Evolutionary conservation across 2,888 invertebrate species (phyloP), one percentile per base, ranked within the genome.

Genomic region (Drosophila flavopinicola): DNA sequence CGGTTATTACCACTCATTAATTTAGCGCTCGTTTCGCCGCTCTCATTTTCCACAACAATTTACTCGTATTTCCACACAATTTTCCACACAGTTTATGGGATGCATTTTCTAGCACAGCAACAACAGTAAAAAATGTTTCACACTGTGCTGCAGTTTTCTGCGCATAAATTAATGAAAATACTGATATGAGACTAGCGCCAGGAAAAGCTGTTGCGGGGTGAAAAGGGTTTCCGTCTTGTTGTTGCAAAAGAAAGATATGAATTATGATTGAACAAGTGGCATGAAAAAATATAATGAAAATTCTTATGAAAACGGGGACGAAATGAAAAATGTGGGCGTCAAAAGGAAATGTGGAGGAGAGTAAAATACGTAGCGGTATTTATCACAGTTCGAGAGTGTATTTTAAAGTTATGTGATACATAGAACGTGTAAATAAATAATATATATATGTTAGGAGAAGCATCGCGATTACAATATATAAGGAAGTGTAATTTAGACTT

Each of bases 141-240:
- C 48, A 87, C 87, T 87, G 87, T 73, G 87, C 78, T 76, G 75
- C 65, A 79, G 49, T 69, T 75, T 79, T 74, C 58, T 51, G 61
- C 58, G 71, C 85, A 85, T 83, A 83, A 76, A 79, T 85, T 82
- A 85, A 79, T 70, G 47, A 47, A 64, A 85, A 68, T 63, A 38
- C 65, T 61, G 20, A 60, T 51, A 41, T 33, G 52, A 20, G 29
- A 41, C 25, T 47, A 6, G 20, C 32, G 32, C 20, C 27, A 33
- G 10, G 7, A 23, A 29, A 42, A 38, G 7, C 4, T 6, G 29
- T 20, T 20, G 20, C 20, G 20, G 20, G 20, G 20, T 4, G 20
- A 4, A 41, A 78, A 74, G 66, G 60, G 63, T 51, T 54, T 42
- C 45, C 35, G n/a, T 37, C 33, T 29, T 32, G 6, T 47, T 24